Evolutionary conservation across 2,797 vertebrate species (phyloP).

Genomic region (Eleutherodactylus coqui): DNA sequence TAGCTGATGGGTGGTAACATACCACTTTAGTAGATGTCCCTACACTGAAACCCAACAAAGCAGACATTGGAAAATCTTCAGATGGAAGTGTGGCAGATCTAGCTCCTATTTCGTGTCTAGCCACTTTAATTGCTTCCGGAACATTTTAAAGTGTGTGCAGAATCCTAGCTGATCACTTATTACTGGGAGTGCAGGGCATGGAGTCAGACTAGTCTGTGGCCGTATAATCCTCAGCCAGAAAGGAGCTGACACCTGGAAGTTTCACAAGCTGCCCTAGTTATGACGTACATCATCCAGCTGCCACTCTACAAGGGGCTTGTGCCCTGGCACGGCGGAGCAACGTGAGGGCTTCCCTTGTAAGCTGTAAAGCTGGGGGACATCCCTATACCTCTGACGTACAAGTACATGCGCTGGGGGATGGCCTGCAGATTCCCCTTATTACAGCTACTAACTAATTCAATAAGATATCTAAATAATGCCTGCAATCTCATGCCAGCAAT

Average conservation of each 20-base stretch:
- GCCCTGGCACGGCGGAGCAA: slow-evolving; percentile 9
- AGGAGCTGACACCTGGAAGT: slow-evolving; percentile 41
- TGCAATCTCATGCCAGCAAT: not conserved
- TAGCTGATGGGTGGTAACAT: not conserved
- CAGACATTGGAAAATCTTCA: not conserved
- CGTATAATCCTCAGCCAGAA: slow-evolving; percentile 33
- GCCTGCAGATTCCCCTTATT: not conserved
- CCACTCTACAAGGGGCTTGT: slow-evolving; percentile 9
- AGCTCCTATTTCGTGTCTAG: not conserved
- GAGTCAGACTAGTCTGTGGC: slow-evolving; percentile 1
- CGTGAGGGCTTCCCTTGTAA: slow-evolving; percentile 46
- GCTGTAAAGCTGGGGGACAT: slow-evolving; percentile 33
- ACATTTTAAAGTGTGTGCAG: slow-evolving; percentile 12
- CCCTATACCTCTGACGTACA: slow-evolving; percentile 24
- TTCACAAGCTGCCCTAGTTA: slow-evolving; percentile 9
- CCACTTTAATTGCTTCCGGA: not conserved
- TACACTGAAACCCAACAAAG: not conserved
- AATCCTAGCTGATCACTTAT: not conserved
- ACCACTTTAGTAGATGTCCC: not conserved
- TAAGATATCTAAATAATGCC: not conserved
- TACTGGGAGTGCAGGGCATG: not conserved
- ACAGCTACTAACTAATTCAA: slow-evolving; percentile 16
- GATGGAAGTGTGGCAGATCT: not conserved
- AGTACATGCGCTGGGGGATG: not conserved
- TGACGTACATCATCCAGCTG: slow-evolving; percentile 52